Evolutionary conservation across 2,888 invertebrate genomes (phyloP), one percentile per base, ranked within the genome.

Genomic region (Morpho achilles): DNA sequence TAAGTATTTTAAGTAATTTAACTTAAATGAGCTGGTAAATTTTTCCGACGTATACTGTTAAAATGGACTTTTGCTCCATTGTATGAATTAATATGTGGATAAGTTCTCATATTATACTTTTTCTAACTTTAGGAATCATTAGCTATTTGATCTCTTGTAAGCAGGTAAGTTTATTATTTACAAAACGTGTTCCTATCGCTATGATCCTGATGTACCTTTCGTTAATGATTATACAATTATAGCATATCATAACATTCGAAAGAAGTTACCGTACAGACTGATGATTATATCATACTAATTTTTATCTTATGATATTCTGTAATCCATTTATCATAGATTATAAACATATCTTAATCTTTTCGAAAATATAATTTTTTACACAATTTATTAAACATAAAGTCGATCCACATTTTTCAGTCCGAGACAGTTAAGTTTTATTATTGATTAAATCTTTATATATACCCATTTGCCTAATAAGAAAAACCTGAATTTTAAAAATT

Each of bases 261-360:
- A 42, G 50, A 54, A 61, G 54, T 56, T 59, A 59, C 54, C 61
- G 50, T 61, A 65, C 61, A 62, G 65, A 65, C 65, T 65, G 60
- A 66, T 55, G 50, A 50, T n/a, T 49, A 62, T 67, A 65, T 67
- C 57, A 61, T 68, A 67, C 58, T 16, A 52, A 53, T 41, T 23
- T 56, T 56, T 68, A 63, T 76, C 68, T 75, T 75, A 76, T 70
- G 68, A 75, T 74, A 74, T 70, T 71, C 66, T 62, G 71, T 75
- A 72, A 71, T 70, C 46, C 50, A 56, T 52, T 45, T 55, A 44
- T 43, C 43, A 46, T 49, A 48, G 46, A 10, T 49, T 50, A 23
- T 50, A 39, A 16, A 16, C 59, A 66, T 67, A 64, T 68, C 70
- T 67, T 69, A 64, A 56, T 65, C 49, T 60, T 59, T 46, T 55